phyloP scores from a whole-genome alignment of 2,113 vertebrate genomes.

The Silurus meridionalis region DNA sequence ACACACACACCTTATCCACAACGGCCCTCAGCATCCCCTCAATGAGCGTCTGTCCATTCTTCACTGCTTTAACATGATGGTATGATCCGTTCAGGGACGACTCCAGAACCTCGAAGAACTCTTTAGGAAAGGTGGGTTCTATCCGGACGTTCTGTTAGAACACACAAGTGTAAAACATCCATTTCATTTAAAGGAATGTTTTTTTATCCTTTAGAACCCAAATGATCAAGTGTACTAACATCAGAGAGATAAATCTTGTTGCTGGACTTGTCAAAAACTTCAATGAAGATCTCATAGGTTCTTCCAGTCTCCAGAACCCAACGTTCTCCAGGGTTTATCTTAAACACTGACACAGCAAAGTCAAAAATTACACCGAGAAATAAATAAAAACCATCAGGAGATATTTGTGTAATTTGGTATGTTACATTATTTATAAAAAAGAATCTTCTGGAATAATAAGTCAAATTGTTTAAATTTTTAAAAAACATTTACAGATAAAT shows the following conservation, averaged over 20 bases:
- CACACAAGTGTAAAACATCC: neutral
- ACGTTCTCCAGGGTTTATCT: slow-evolving; percentile 85
- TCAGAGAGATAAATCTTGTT: slow-evolving; percentile 90
- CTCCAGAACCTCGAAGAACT: slow-evolving; percentile 81
- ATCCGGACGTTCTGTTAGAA: slow-evolving; percentile 85
- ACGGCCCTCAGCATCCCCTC: slow-evolving; percentile 80
- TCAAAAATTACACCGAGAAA: neutral
- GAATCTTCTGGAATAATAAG: too few relatives aligned
- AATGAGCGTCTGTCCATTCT: slow-evolving; percentile 80
- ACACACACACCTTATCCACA: slow-evolving; percentile 79
- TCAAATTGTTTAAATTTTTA: too few relatives aligned
- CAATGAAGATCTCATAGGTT: slow-evolving; percentile 82
- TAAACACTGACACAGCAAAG: slow-evolving; percentile 78
- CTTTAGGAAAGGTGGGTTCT: slow-evolving; percentile 70
- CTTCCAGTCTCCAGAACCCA: slow-evolving; percentile 89
- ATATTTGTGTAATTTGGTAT: neutral
- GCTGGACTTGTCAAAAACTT: slow-evolving; percentile 90
- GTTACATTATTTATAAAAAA: too few relatives aligned
- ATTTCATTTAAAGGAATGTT: neutral
- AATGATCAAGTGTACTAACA: slow-evolving; percentile 75
- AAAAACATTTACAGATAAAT: neutral
- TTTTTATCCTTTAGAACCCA: neutral
- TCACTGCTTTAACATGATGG: slow-evolving; percentile 77
- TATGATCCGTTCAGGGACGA: slow-evolving; percentile 90
- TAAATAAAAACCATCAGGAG: neutral